Evolutionary conservation across 2,113 vertebrate species (phyloP).

Genomic region (Heteronetta atricapilla): DNA sequence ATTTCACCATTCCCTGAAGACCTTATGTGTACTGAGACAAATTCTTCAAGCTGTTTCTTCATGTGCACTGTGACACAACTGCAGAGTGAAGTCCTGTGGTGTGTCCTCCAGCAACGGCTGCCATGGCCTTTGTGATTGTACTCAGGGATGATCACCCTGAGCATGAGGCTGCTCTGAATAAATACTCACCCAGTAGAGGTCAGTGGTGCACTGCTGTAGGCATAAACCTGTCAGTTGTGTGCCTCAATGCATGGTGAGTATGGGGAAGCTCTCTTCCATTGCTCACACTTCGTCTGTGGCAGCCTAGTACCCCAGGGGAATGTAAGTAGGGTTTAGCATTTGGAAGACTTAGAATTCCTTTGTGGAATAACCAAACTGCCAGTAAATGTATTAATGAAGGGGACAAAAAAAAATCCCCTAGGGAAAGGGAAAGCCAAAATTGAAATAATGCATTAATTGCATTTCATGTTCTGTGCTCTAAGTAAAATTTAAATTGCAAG

Average conservation of each 20-base stretch:
- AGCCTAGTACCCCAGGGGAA: neutral
- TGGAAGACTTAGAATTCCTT: neutral
- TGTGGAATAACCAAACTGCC: neutral
- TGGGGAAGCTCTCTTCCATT: neutral
- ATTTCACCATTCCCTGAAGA: neutral
- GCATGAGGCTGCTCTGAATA: neutral
- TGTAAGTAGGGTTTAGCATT: neutral
- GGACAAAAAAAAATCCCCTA: neutral
- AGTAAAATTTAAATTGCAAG: neutral
- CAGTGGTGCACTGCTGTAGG: neutral
- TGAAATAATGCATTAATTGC: neutral
- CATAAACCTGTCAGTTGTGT: neutral
- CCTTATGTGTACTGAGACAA: neutral
- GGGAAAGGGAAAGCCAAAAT: neutral
- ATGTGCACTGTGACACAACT: accelerated
- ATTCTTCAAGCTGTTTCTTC: neutral
- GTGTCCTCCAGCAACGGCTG: neutral
- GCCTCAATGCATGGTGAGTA: neutral
- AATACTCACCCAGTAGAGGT: slow-evolving; percentile 41
- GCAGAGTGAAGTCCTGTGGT: neutral
- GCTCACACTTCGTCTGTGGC: too few species aligned
- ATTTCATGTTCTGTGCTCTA: neutral
- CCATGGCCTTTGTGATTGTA: neutral
- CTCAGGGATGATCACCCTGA: too few species aligned
- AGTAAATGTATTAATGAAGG: neutral